Evolutionary conservation across 2,888 invertebrate species (phyloP).

Genomic region (Macrosiphum euphorbiae): DNA sequence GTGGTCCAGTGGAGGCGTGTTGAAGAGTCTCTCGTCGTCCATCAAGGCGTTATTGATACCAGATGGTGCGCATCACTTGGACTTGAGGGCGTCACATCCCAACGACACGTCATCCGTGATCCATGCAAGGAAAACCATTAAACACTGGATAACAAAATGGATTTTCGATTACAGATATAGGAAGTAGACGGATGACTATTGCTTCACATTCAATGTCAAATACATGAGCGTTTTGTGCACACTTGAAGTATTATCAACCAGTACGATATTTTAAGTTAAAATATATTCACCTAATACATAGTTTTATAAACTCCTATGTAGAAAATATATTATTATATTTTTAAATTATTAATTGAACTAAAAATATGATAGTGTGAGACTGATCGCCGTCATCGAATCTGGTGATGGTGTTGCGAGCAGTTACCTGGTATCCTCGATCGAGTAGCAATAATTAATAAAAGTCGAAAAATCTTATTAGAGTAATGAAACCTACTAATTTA

Average conservation of each 20-base stretch:
- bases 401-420: too few species aligned
- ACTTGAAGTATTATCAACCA: background rate
- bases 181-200: background rate
- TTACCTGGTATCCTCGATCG: background rate
- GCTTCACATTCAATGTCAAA: background rate
- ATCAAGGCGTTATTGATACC: slow-evolving; percentile 82
- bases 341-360: background rate
- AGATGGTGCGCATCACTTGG: slow-evolving; percentile 89
- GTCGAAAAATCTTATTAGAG: too few species aligned
- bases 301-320: background rate
- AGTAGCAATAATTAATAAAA: background rate
- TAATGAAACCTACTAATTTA: too few species aligned
- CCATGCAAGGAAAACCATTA: slow-evolving; percentile 76
- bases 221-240: background rate
- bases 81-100: slow-evolving; percentile 78
- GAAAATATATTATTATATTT: background rate
- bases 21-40: slow-evolving; percentile 77
- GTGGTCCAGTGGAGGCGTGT: slow-evolving; percentile 88
- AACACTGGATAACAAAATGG: slow-evolving; percentile 77
- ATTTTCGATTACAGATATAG: slow-evolving; percentile 69
- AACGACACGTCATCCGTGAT: slow-evolving; percentile 79
- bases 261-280: background rate
- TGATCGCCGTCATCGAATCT: background rate
- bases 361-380: background rate
- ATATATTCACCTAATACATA: background rate